Base-by-base conservation (phyloP, 2,888 invertebrate genomes). In the Hoplodrina blanda region DNA sequence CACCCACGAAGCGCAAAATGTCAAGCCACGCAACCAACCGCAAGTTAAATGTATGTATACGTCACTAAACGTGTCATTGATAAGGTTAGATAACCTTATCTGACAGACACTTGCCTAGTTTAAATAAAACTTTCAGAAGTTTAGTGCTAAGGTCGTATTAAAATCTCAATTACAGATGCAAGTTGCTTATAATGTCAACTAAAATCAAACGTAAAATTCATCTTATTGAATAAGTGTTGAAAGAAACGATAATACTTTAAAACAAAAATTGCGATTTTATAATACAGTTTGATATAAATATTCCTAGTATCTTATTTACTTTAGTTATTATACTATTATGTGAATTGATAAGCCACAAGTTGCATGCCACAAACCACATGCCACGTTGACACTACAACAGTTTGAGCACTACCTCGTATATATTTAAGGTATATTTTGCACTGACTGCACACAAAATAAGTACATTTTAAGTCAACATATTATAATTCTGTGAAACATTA, bases 271-370 rank as follows among this genome's bases (percentile, higher is more conserved):
- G 2, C 41, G 11, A 11, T 41, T 41, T 41, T 41, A 41, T 25
- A 25, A 25, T 25, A 25, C 25, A 25, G 25, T 25, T 25, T 25
- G 25, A 25, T 25, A 25, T n/a, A 41, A 41, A 41, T 2, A 4
- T 41, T 11, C 11, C 11, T 41, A 41, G 2, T 3, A 8, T 4
- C 7, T 37, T 37, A 41, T 13, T 8, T 41, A 41, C 11, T 41
- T 41, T 25, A 25, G 2, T 10, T 13, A 17, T 5, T 15, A 46
- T 6, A 46, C 46, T 15, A 15, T 46, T 46, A 46, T 17, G 46
- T 46, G 46, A 46, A 46, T 46, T 17, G 17, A 46, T 17, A 46
- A 15, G 46, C 81, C 80, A 81, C 81, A 66, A 81, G 80, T 81
- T 81, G 81, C 64, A 55, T 52, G 37, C 19, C 25, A 37, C 46